phyloP scores from a whole-genome alignment of 2,113 vertebrate species.

The Nesoenas mayeri region DNA sequence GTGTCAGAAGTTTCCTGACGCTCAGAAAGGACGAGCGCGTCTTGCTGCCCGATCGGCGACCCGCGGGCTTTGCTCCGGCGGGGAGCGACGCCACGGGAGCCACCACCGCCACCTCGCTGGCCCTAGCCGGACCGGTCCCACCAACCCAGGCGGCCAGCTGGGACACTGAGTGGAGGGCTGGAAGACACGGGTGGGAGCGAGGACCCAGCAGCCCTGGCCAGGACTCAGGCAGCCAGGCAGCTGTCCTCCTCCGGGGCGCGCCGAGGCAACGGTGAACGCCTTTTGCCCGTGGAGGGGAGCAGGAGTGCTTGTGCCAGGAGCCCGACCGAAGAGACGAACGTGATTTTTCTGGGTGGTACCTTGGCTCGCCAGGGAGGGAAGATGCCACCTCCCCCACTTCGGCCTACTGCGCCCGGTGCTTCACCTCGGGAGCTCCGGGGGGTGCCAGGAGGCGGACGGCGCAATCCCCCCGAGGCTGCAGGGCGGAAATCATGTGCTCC shows the following conservation, averaged over 20 bases:
- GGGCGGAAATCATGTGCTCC: neutral
- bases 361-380: neutral
- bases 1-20: neutral
- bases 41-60: neutral
- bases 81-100: neutral
- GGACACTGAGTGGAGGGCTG: neutral
- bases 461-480: neutral
- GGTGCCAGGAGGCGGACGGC: neutral
- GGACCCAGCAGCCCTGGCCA: neutral
- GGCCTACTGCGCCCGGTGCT: neutral
- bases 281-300: too few relatives aligned
- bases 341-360: neutral
- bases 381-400: too few relatives aligned
- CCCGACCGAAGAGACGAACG: accelerated
- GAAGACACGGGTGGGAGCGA: neutral
- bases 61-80: neutral
- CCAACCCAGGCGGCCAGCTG: neutral
- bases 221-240: neutral
- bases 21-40: neutral
- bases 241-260: too few relatives aligned
- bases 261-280: neutral
- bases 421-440: neutral
- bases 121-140: neutral
- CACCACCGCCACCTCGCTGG: neutral
- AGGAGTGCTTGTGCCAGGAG: neutral